A percentile compares a stretch with the other conserved stretches of the same genome.
phyloP scores from a whole-genome alignment of 2,113 vertebrate species.

The Nesogale talazaci region DNA sequence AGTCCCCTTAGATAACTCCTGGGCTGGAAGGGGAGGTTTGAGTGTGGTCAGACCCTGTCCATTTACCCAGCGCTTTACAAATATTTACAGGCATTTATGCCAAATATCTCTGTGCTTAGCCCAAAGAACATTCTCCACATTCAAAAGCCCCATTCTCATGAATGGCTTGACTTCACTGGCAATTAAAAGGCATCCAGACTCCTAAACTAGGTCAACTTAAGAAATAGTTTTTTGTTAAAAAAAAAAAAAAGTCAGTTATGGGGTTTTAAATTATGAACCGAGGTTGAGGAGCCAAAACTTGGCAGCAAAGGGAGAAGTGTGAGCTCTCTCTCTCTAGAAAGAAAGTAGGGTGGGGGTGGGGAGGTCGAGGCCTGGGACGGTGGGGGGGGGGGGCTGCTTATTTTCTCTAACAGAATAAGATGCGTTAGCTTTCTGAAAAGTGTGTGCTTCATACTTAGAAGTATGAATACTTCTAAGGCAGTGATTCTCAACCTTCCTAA shows the following conservation, averaged over 20 bases:
- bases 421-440: constrained; percentile 42
- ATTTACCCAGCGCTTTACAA: constrained; percentile 85
- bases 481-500: no score
- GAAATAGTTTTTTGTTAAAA: constrained; percentile 60
- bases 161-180: constrained; percentile 75
- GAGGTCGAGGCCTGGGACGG: no score
- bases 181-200: constrained; percentile 71
- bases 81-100: constrained; percentile 85
- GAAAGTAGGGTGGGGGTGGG: neutral
- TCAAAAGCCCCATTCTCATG: constrained; percentile 78
- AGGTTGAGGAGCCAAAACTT: constrained; percentile 33
- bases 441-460: constrained; percentile 31
- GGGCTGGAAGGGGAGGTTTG: constrained; percentile 68
- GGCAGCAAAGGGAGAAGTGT: constrained; percentile 35
- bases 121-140: constrained; percentile 75
- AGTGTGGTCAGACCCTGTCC: constrained; percentile 80
- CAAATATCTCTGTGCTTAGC: constrained; percentile 86
- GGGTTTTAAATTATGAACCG: constrained; percentile 67
- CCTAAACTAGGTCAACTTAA: constrained; percentile 77
- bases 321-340: constrained; percentile 23
- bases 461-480: constrained; percentile 21
- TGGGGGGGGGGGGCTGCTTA: neutral
- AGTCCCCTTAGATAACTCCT: constrained; percentile 71
- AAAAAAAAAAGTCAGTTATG: constrained; percentile 58
- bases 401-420: constrained; percentile 17